Percentiles rank a stretch among this genome's conserved stretches.
Evolutionary conservation across 2,113 vertebrate genomes (phyloP).

Genomic region (Rhinichthys klamathensis): DNA sequence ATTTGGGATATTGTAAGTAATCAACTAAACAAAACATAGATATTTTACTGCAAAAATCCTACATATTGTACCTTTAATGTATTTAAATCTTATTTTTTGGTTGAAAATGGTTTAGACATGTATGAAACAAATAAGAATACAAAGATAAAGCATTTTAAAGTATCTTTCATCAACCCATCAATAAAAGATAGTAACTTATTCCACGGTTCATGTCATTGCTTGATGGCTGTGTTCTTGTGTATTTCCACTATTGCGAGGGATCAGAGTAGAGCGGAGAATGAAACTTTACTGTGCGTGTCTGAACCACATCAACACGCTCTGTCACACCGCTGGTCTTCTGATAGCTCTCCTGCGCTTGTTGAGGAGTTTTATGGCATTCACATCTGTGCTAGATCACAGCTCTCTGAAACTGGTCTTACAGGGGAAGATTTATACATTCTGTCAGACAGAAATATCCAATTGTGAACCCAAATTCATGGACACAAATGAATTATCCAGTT

Average conservation of each 20-base stretch:
- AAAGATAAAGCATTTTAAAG: not conserved
- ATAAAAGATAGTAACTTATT: not conserved
- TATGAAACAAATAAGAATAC: not conserved
- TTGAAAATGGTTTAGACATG: not conserved
- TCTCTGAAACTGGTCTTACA: not conserved
- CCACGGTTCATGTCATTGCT: not conserved
- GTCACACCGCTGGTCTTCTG: not conserved
- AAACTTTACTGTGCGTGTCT: not conserved
- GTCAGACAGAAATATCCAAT: not conserved
- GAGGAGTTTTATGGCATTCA: not conserved
- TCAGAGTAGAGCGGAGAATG: not conserved
- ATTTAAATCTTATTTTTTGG: not conserved
- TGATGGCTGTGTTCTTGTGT: not conserved
- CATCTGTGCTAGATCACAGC: not conserved
- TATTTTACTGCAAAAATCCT: too few species aligned
- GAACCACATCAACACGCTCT: not conserved
- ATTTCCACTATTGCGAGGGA: not conserved
- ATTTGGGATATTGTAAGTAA: too few species aligned
- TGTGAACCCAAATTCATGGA: too few species aligned
- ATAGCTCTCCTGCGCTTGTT: too few species aligned
- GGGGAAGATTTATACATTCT: not conserved
- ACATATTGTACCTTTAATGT: too few species aligned
- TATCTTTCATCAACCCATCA: not conserved
- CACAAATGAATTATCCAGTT: not conserved
- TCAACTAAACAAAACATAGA: too few species aligned